Base-by-base conservation (phyloP, 1,140 invertebrate genomes). In the Metaphire vulgaris region DNA sequence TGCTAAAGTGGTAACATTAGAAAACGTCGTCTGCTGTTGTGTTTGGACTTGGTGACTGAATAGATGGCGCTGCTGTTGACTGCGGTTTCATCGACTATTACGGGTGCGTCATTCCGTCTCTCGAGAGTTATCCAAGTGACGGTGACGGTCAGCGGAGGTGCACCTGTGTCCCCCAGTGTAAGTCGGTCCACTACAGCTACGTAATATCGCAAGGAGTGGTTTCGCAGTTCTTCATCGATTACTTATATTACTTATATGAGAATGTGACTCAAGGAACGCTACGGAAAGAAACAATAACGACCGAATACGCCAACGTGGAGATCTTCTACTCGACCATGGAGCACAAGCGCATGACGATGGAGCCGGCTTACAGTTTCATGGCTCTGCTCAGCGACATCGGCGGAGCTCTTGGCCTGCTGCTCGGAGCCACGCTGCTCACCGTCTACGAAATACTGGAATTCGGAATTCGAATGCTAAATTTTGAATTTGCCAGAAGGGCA, bases 361-460 rank as follows among this genome's bases (percentile, higher is more conserved):
- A 78, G 30, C 74, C 80, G n/a, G 79, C 79, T n/a, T 83, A 83
- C 76, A 77, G 71, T 14, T 69, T 77, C 1, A 80, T 83, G 30
- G 79, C 82, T 28, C 76, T 83, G 16, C 77, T 83, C 15, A 83
- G 82, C 69, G 82, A 83, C 78, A 81, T 83, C 30, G 82, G 82
- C 0, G 82, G 82, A 21, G 80, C 80, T 21, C 71, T 83, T 1
- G 82, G 82, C 2, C 79, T 83, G 0, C 77, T 83, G 33, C 77
- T 83, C 29, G 82, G 82, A 1, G 80, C 81, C 2, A 83, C 82
- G 16, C 79, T 83, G 1, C 76, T 83, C 28, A 83, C 82, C 15
- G 75, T 82, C 33, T 79, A 81, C 67, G 80, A 83, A 75, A 75
- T 82, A 33, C 66, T 83, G 33, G 82, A 82, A 65, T 65, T 65